Base-by-base conservation (phyloP, 2,797 vertebrate species). In the Todus mexicanus region DNA sequence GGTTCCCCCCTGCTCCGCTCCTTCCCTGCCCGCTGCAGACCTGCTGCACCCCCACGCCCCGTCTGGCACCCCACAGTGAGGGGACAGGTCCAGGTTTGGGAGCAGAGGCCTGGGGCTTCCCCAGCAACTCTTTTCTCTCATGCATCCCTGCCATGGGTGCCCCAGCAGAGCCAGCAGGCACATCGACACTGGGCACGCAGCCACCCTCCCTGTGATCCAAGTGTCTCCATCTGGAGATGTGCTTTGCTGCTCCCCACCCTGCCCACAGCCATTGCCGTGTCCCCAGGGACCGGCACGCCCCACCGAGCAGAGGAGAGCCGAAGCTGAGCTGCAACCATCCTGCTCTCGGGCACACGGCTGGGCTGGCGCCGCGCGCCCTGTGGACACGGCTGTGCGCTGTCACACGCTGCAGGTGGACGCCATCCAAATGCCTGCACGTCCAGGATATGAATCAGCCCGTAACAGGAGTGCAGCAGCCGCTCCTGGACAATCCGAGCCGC, bases 391-490 rank as follows among this genome's bases (percentile, higher is more conserved):
- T 12, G 1, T 15, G 80, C 12, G 11, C 81, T 53, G 40, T 90
- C 93, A 60, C 84, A 87, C 64, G 79, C 86, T 7, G 2, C 1
- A 1, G 45, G 78, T 87, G 91, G 89, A 90, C 10, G 1, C 64
- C 9, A 7, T 77, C 89, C 94, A 93, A 95, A 89, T n/a, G 75
- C 89, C 87, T 65, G 75, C 87, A 93, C 4, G 42, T 91, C 89
- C 92, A 92, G 95, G 91, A 79, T 77, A 89, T 92, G 94, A 96
- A 95, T 95, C 89, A 96, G 89, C 45, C 29, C 0, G 6, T n/a
- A 87, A 73, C 56, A 90, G 87, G 71, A 93, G 87, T 0, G 31
- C 68, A 59, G 81, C 77, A 92, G 84, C 74, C 47, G 3, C 87
- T 63, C 45, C 26, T 50, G 91, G 84, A 90, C 63, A 69, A 33